Evolutionary conservation across 1,140 invertebrate genomes (phyloP).

Genomic region (Drosophila sulfurigaster): DNA sequence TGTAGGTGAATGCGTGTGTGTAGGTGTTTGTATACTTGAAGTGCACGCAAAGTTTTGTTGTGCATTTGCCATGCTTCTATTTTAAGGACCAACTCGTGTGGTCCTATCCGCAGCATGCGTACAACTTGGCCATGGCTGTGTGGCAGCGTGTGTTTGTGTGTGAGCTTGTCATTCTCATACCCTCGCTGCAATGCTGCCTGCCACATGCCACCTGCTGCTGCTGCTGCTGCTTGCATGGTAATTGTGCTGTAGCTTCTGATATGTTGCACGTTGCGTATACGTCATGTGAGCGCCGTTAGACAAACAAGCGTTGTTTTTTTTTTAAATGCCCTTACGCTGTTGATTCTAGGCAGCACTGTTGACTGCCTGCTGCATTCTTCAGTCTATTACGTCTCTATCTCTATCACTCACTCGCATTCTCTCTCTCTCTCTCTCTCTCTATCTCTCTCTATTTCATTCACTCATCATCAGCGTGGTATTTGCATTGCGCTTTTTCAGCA

Average conservation of each 20-base stretch:
- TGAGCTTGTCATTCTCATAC: conserved; percentile 20
- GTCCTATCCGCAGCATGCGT: conserved; percentile 5
- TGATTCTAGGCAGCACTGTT: conserved; percentile 19
- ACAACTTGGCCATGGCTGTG: conserved; percentile 2
- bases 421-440: background rate
- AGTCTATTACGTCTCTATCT: conserved; percentile 11
- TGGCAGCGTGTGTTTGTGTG: conserved; percentile 3
- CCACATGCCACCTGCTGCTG: conserved; percentile 60
- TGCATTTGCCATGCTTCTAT: conserved; percentile 58
- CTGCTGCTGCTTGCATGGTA: conserved; percentile 47
- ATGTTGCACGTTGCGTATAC: conserved; percentile 56
- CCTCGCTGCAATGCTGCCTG: conserved; percentile 1
- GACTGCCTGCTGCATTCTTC: background rate
- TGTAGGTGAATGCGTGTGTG: conserved; percentile 11
- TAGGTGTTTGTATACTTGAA: conserved; percentile 34
- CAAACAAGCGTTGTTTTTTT: conserved; percentile 36
- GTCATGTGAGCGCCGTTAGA: conserved; percentile 39
- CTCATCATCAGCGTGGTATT: conserved; percentile 27
- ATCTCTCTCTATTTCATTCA: conserved; percentile 3
- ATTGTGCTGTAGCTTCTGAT: conserved; percentile 39
- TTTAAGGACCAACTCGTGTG: conserved; percentile 48
- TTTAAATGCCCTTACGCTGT: conserved; percentile 22
- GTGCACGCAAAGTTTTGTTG: conserved; percentile 62
- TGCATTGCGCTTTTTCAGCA: conserved; percentile 71
- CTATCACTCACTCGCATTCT: conserved; percentile 9